Conservation (phyloP, 2,113 vertebrate species). For the Edolisoma coerulescens region DNA sequence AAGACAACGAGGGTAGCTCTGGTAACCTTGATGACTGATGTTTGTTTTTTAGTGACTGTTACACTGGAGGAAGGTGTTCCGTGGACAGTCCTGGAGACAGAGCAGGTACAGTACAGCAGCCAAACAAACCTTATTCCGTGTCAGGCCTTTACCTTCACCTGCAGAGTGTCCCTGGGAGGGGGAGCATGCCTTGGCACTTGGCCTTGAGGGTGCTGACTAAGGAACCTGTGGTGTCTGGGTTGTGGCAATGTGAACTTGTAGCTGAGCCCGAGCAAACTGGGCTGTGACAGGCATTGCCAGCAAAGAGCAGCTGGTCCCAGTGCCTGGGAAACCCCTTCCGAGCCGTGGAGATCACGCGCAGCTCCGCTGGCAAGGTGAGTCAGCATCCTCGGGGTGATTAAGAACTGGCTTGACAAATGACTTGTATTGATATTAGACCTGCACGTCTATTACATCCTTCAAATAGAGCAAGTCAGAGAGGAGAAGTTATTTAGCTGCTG, state of each 20-base stretch:
- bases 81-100: not conserved
- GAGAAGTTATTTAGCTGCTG: not conserved
- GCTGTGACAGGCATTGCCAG: not conserved
- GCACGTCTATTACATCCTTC: not conserved
- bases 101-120: slow-evolving; percentile 17
- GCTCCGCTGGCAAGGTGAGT: not conserved
- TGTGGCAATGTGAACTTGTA: not conserved
- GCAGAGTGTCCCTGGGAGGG: not conserved
- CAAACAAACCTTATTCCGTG: not conserved
- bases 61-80: not conserved
- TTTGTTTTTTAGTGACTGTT: not conserved
- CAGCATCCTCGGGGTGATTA: not conserved
- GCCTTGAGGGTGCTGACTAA: not conserved
- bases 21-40: not conserved
- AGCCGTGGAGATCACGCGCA: not conserved
- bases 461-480: not conserved
- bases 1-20: not conserved
- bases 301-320: not conserved
- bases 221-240: not conserved
- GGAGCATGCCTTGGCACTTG: not conserved
- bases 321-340: not conserved
- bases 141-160: not conserved
- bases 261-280: not conserved
- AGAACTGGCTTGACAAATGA: not conserved
- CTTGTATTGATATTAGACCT: not conserved